Evolutionary conservation across 2,797 vertebrate species (phyloP).

Genomic region (Ispidina lecontei): DNA sequence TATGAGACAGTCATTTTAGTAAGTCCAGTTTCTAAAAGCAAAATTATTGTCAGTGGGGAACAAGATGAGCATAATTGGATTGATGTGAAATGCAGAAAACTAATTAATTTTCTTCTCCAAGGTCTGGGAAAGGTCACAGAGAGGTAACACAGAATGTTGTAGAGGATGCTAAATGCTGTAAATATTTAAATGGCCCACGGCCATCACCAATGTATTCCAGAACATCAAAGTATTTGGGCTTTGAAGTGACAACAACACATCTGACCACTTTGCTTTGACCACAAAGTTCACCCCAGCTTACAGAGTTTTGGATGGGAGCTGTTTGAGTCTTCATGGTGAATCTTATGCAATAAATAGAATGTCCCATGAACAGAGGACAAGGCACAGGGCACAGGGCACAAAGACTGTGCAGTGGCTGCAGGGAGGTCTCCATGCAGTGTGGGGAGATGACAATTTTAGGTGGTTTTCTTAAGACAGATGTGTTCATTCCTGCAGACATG

Average conservation of each 20-base stretch:
- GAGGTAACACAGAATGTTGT: background rate
- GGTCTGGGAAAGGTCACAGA: background rate
- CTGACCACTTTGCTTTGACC: background rate
- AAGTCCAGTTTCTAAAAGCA: conserved; percentile 21
- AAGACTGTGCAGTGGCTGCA: background rate
- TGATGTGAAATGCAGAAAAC: background rate
- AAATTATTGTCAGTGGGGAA: background rate
- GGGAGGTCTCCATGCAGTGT: background rate
- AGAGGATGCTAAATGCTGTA: background rate
- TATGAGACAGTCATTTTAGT: background rate
- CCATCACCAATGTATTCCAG: background rate
- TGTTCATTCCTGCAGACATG: background rate
- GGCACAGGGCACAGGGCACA: background rate
- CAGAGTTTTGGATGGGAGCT: background rate
- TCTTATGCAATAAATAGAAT: background rate
- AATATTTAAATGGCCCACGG: background rate
- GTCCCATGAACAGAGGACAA: accelerated
- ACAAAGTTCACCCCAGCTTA: background rate
- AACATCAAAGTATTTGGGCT: background rate
- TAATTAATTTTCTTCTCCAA: conserved; percentile 1
- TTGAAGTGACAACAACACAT: background rate
- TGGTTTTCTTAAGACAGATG: background rate
- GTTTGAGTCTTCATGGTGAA: background rate
- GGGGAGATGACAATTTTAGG: background rate
- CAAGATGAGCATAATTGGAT: background rate